These are phyloP conservation scores for Mimumesa dahlbomi DNA, from an alignment of 2,888 invertebrate species.

Conservation along the genomic window DNA sequence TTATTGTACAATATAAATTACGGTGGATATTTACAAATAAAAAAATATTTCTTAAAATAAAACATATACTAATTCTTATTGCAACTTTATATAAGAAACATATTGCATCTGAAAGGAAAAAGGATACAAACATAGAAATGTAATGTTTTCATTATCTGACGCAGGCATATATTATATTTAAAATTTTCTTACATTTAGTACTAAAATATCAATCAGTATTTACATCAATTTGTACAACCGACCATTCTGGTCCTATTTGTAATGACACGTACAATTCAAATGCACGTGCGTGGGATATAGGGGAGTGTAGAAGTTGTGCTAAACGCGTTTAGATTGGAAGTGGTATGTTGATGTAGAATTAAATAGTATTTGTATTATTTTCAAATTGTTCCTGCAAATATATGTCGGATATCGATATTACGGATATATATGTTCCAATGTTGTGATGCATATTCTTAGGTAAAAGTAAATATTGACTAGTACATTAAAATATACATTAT, in stretches of 20 bases:
- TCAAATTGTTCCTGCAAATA: slow-evolving; percentile 13
- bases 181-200: slow-evolving; percentile 59
- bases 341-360: slow-evolving; percentile 20
- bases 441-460: slow-evolving; percentile 20
- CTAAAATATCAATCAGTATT: slow-evolving; percentile 68
- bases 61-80: neutral
- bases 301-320: neutral
- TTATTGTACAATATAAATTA: neutral
- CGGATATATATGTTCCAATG: slow-evolving; percentile 21
- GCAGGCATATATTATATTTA: slow-evolving; percentile 58
- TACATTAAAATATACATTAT: slow-evolving; percentile 60
- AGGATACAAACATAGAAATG: slow-evolving; percentile 1
- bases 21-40: neutral
- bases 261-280: slow-evolving; percentile 33
- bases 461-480: slow-evolving; percentile 58
- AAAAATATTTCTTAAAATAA: neutral
- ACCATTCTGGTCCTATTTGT: slow-evolving; percentile 46
- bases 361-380: slow-evolving; percentile 4
- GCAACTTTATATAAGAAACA: neutral
- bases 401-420: slow-evolving; percentile 11
- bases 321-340: slow-evolving; percentile 11
- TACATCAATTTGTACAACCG: slow-evolving; percentile 72
- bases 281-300: neutral
- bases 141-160: slow-evolving; percentile 13
- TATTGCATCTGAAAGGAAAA: neutral